Percentiles rank a stretch among this genome's conserved stretches.
These are phyloP conservation scores for Emydura subglobosa DNA, from an alignment of 2,113 vertebrate genomes.

Conservation along the genomic window DNA sequence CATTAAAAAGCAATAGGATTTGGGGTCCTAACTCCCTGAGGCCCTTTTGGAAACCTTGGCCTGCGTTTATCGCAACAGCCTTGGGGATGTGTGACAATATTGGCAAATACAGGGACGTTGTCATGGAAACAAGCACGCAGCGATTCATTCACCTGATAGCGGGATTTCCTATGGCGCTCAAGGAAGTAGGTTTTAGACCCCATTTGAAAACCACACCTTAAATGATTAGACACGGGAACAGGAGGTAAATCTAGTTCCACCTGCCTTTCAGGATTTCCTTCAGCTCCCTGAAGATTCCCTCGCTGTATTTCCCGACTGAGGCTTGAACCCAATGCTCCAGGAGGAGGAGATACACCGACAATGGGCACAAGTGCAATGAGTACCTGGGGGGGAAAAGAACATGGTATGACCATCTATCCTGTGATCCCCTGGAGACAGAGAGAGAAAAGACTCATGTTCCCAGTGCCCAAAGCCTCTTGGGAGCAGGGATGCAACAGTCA, in stretches of 20 bases:
- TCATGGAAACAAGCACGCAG: neutral
- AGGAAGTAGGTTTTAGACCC: neutral
- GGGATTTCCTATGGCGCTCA: neutral
- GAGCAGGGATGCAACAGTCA: neutral
- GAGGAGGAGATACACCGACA: neutral
- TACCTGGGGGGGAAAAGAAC: neutral
- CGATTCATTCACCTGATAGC: neutral
- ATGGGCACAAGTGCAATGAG: neutral
- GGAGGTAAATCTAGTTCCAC: neutral
- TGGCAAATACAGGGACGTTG: neutral
- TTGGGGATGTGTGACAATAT: neutral
- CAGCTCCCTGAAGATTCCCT: neutral
- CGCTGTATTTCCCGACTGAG: neutral
- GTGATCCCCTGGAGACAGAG: neutral
- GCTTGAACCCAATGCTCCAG: neutral
- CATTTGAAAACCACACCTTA: neutral
- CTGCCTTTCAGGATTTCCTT: neutral
- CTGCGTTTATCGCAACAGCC: neutral
- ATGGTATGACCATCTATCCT: neutral
- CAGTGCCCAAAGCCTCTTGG: neutral
- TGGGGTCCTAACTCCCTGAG: neutral
- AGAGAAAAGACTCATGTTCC: neutral
- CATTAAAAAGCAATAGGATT: neutral
- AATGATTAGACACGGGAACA: neutral
- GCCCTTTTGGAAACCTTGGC: neutral